These are phyloP conservation scores for Brachionus rotundiformis DNA, from an alignment of 1,140 invertebrate genomes.

Conservation along the genomic window DNA sequence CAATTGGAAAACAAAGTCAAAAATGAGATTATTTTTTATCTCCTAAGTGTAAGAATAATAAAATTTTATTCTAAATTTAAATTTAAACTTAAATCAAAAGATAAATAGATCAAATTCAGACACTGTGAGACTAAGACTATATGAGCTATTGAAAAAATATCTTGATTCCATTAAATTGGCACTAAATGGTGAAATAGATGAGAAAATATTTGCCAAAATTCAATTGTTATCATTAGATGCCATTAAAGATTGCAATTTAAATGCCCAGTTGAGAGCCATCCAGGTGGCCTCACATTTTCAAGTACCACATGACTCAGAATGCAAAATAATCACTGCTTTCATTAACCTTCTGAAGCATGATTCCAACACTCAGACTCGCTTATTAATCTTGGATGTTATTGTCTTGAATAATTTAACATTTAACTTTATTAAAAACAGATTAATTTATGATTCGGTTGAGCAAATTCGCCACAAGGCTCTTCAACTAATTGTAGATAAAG, in stretches of 20 bases:
- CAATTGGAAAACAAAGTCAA: background rate
- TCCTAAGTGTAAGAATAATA: background rate
- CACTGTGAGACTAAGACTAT: conserved; percentile 5
- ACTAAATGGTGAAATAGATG: conserved; percentile 39
- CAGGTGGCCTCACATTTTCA: conserved; percentile 1
- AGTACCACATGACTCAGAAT: conserved; percentile 5
- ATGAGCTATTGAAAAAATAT: conserved; percentile 27
- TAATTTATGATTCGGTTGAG: conserved; percentile 29
- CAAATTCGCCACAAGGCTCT: background rate
- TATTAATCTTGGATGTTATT: background rate
- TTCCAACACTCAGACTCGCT: background rate
- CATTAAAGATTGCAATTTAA: conserved; percentile 23
- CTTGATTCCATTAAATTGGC: background rate
- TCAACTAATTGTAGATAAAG: background rate
- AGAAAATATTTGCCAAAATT: conserved; percentile 20
- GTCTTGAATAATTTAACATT: conserved; percentile 39
- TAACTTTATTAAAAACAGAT: conserved; percentile 10
- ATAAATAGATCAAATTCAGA: conserved; percentile 16
- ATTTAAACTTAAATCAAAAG: background rate
- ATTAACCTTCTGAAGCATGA: conserved; percentile 6
- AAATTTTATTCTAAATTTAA: background rate
- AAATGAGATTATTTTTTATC: conserved; percentile 5
- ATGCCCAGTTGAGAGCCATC: background rate
- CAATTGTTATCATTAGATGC: background rate
- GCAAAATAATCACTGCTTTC: conserved; percentile 28